Evolutionary conservation across 37 sponge, comb jelly and placozoan species (phyloP).

Genomic region (Oopsacas minuta): DNA sequence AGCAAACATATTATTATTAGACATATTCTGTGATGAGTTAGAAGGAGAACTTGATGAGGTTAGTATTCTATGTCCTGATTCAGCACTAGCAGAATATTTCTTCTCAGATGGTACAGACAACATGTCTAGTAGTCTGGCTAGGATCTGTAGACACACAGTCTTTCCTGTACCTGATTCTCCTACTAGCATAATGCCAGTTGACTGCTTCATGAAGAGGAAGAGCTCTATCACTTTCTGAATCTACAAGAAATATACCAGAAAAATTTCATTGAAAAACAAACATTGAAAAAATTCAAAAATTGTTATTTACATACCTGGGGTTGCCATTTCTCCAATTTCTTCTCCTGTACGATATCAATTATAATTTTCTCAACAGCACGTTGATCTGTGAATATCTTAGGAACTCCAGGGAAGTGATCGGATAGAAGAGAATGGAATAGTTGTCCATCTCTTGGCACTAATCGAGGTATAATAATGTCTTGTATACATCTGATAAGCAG

Average conservation of each 20-base stretch:
- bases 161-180: constrained; percentile 66
- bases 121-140: constrained; percentile 40
- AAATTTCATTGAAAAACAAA: background rate
- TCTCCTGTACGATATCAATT: background rate
- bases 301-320: background rate
- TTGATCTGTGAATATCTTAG: background rate
- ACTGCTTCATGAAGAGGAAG: background rate
- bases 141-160: constrained; percentile 31
- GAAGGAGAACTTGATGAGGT: background rate
- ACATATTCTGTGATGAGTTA: background rate
- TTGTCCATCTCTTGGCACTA: background rate
- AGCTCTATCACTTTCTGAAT: background rate
- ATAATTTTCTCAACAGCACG: background rate
- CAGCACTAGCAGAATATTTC: background rate
- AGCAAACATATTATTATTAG: background rate
- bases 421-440: background rate
- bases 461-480: background rate
- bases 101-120: background rate
- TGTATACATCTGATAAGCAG: background rate
- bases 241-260: background rate
- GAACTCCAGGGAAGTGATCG: background rate
- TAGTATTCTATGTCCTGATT: background rate
- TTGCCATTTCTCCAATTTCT: background rate
- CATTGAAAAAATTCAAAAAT: background rate
- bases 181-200: constrained; percentile 48